phyloP scores from a whole-genome alignment of 2,888 invertebrate species.

The Cantharis nigra region DNA sequence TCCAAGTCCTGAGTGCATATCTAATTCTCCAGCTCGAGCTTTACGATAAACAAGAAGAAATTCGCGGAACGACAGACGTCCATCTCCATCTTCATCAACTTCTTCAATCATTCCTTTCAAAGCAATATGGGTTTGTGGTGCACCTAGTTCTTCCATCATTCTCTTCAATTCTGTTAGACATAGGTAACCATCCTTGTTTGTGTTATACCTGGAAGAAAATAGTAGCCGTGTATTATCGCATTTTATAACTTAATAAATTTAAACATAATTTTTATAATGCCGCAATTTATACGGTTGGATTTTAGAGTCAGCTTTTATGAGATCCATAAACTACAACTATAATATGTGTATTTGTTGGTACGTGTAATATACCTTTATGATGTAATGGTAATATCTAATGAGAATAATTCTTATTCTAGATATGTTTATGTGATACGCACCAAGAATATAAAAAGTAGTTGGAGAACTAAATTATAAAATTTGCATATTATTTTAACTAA shows the following conservation, averaged over 20 bases:
- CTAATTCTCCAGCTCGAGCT: conserved; percentile 89
- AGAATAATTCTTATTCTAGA: neutral
- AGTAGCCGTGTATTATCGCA: conserved; percentile 7
- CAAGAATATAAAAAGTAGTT: neutral
- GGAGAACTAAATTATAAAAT: neutral
- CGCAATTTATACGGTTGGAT: neutral
- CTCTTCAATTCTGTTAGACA: conserved; percentile 88
- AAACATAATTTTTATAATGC: neutral
- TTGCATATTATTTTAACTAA: neutral
- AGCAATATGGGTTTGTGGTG: conserved; percentile 94
- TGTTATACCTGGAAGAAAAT: conserved; percentile 78
- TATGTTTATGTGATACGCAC: neutral
- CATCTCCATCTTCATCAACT: conserved; percentile 85
- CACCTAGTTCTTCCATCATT: conserved; percentile 96
- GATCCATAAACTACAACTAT: neutral
- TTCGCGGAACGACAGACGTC: conserved; percentile 89
- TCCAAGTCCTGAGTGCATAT: conserved; percentile 82
- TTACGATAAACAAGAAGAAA: conserved; percentile 82
- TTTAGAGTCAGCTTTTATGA: neutral
- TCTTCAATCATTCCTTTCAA: conserved; percentile 94
- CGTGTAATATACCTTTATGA: neutral
- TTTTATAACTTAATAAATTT: neutral
- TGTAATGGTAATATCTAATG: neutral
- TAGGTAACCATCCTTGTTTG: conserved; percentile 84
- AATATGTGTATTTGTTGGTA: neutral